Evolutionary conservation across 2,797 vertebrate genomes (phyloP), one percentile per base, ranked within the genome.

Genomic region (Pseudopleuronectes americanus): DNA sequence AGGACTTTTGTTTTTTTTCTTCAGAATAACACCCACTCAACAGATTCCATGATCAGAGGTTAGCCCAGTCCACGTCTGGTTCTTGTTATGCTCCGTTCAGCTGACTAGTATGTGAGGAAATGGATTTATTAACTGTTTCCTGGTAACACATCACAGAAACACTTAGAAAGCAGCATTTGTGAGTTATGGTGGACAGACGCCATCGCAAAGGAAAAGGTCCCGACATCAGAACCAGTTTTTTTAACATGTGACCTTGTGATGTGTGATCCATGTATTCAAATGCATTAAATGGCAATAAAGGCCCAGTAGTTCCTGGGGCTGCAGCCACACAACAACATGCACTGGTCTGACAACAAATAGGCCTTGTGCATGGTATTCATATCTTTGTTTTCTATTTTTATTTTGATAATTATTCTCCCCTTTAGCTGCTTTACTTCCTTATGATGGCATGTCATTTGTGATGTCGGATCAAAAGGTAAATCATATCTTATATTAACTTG

Each of bases 51-150:
- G 76, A 76, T 69, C 72, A 52, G 63, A 63, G 85, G 83, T 92
- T 49, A 84, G 63, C 57, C 86, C 69, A 51, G 90, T 91, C 82
- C 88, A 88, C 12, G 86, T 91, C 91, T 95, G 94, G 74, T 93
- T 93, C 80, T 24, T 64, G 90, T 95, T 91, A 92, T 54, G 23
- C 9, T 81, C 82, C 66, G 79, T 86, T 70, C 83, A 90, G 89
- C 83, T 91, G 88, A 94, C 83, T 84, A 81, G 84, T 71, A 69
- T 72, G 65, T 84, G 62, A 84, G 75, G 79, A 87, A 88, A 85
- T 57, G n/a, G 78, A 65, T 80, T 64, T 75, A 86, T 89, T 79
- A 89, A 79, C 90, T 55, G 16, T 77, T 88, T 90, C 88, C 87
- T 86, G 80, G 68, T 70, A 71, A 60, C 76, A 81, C 38, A 52